A percentile compares a stretch with the other conserved stretches of the same genome.
phyloP scores from a whole-genome alignment of 2,113 vertebrate genomes.

The Gnathonemus echidnorhynchus region DNA sequence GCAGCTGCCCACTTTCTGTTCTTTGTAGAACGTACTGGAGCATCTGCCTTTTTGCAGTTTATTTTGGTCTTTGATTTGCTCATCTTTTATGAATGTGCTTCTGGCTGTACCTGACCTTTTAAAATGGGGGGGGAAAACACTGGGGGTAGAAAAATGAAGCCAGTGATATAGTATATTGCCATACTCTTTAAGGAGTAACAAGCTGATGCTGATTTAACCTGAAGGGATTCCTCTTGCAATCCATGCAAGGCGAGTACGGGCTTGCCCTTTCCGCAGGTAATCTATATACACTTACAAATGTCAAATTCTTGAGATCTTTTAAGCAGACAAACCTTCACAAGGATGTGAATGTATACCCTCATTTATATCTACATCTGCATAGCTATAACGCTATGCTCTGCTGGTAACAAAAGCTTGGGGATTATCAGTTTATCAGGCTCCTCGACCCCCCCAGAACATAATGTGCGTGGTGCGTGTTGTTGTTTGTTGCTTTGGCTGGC shows the following conservation, averaged over 20 bases:
- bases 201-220: neutral
- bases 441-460: neutral
- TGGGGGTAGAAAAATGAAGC: neutral
- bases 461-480: neutral
- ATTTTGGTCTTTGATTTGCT: neutral
- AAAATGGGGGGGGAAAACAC: neutral
- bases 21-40: too few species aligned
- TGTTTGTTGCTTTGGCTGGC: neutral
- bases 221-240: neutral
- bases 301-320: neutral
- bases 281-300: neutral
- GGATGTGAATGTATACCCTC: neutral
- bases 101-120: neutral
- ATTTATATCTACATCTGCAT: neutral
- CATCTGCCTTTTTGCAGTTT: neutral
- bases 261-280: neutral
- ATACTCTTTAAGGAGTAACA: neutral
- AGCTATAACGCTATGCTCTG: neutral
- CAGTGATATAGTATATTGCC: neutral
- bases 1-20: neutral
- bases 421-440: neutral
- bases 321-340: neutral
- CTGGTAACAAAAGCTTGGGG: too few species aligned
- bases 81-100: neutral
- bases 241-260: neutral